Base-by-base conservation (phyloP, 2,888 invertebrate genomes). In the Sthenelais limicola region DNA sequence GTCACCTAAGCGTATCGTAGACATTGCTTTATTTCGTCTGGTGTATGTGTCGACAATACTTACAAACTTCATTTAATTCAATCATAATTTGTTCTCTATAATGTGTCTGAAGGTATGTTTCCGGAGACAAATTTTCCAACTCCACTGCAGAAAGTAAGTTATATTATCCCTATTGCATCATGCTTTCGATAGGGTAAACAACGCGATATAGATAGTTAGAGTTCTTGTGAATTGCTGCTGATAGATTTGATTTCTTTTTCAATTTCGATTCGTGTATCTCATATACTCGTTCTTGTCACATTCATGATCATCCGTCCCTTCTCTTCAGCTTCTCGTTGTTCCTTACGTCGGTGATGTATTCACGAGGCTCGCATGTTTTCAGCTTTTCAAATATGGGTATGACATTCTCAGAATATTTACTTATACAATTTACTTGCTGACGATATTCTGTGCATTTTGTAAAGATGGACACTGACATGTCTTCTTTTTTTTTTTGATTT, bases 41-140 rank as follows among this genome's bases (percentile, higher is more conserved):
- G n/a, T n/a, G n/a, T n/a, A n/a, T n/a, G n/a, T n/a, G n/a, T n/a
- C n/a, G n/a, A n/a, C n/a, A n/a, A n/a, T n/a, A n/a, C n/a, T n/a
- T n/a, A n/a, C n/a, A n/a, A n/a, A n/a, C n/a, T n/a, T n/a, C n/a
- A n/a, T n/a, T n/a, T n/a, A n/a, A n/a, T n/a, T n/a, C n/a, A n/a
- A n/a, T n/a, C n/a, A n/a, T n/a, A n/a, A n/a, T n/a, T n/a, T n/a
- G n/a, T n/a, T n/a, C n/a, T n/a, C n/a, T n/a, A n/a, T n/a, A n/a
- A n/a, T 56, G 5, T n/a, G 24, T 24, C 24, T 7, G 26, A 35
- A 78, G 79, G 79, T 49, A 77, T 81, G 21, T 80, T 81, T 68
- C 79, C 78, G 48, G 75, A 77, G 43, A 74, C 75, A 2, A 76
- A 81, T 75, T 54, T 69, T 49, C 78, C 80, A 18, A 62, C 73